phyloP scores from a whole-genome alignment of 2,113 vertebrate species.

The Ellobius talpinus region DNA sequence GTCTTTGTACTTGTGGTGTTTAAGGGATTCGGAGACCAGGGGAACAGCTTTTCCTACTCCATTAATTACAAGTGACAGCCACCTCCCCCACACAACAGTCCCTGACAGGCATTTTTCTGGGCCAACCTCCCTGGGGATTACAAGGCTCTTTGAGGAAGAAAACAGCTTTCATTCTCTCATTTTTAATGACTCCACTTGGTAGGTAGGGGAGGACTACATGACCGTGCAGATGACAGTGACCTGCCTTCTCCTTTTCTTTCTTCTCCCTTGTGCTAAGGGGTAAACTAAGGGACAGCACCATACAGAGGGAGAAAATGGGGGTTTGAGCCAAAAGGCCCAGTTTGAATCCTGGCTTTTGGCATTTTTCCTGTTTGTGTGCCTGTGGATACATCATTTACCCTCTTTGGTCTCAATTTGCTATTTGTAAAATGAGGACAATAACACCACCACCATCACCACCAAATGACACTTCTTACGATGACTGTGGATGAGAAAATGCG shows the following conservation, averaged over 20 bases:
- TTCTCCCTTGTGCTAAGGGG: not conserved
- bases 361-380: not conserved
- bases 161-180: not conserved
- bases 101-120: conserved; percentile 7
- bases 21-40: conserved; percentile 44
- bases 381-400: not conserved
- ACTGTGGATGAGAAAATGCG: not conserved
- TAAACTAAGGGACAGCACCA: not conserved
- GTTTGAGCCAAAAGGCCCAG: not conserved
- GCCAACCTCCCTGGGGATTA: not conserved
- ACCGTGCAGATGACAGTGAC: not conserved
- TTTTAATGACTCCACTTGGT: not conserved
- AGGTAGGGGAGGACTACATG: not conserved
- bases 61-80: conserved; percentile 32
- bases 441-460: not conserved
- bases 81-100: not conserved
- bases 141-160: conserved; percentile 26
- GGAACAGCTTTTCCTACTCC: not conserved
- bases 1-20: not conserved
- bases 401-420: not conserved
- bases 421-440: not conserved
- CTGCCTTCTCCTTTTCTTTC: not conserved
- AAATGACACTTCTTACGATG: not conserved
- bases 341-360: not conserved
- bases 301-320: not conserved